phyloP scores from a whole-genome alignment of 2,113 vertebrate species.

The Scalopus aquaticus region DNA sequence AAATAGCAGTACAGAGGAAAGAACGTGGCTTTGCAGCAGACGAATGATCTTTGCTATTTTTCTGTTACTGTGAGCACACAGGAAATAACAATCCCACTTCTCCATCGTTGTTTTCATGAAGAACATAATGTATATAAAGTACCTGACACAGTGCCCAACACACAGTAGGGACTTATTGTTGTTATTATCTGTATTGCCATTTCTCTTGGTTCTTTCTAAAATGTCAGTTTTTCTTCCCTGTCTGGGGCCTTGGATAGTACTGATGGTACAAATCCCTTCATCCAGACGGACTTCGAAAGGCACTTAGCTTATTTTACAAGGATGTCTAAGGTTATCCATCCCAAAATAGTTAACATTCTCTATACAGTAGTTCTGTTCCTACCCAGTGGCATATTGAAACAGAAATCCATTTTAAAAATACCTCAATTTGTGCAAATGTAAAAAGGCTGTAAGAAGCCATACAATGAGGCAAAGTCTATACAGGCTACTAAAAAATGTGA shows the following conservation, averaged over 20 bases:
- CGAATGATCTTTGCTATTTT: neutral
- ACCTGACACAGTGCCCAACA: neutral
- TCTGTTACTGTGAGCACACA: neutral
- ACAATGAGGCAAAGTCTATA: neutral
- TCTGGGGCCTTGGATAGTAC: neutral
- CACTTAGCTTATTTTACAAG: neutral
- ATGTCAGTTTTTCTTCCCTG: neutral
- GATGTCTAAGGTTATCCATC: neutral
- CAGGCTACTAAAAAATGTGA: constrained; percentile 29
- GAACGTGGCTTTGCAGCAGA: neutral
- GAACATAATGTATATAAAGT: neutral
- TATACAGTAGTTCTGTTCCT: neutral
- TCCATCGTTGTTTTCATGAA: neutral
- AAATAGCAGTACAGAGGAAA: neutral
- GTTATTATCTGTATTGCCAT: neutral
- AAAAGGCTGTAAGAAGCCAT: neutral
- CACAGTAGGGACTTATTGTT: neutral
- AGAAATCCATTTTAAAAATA: neutral
- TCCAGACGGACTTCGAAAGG: neutral
- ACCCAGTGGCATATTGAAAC: neutral
- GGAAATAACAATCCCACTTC: neutral
- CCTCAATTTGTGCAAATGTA: neutral
- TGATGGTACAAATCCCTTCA: neutral
- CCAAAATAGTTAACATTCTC: neutral
- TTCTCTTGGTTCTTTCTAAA: neutral